Conservation (phyloP, 2,797 vertebrate species). For the Atherinosoma microstoma region DNA sequence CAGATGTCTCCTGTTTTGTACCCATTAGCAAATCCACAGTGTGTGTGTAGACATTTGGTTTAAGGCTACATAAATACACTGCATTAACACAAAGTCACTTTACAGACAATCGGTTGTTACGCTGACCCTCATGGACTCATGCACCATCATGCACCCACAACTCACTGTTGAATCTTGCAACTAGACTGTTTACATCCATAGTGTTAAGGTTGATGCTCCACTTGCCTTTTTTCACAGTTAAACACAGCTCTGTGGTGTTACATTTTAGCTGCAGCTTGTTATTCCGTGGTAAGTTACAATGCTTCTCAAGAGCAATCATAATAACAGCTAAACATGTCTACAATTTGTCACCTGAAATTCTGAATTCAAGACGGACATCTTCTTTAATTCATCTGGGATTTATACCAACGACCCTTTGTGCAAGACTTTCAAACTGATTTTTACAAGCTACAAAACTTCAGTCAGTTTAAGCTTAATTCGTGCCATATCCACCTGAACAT, state of each 20-base stretch:
- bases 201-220: constrained; percentile 11
- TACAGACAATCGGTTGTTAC: constrained; percentile 50
- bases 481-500: constrained; percentile 55
- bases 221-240: constrained; percentile 57
- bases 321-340: constrained; percentile 8
- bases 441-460: constrained; percentile 58
- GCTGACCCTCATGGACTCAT: constrained; percentile 33
- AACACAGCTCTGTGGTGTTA: constrained; percentile 10
- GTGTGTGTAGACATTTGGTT: constrained; percentile 56
- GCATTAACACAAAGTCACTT: constrained; percentile 50
- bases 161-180: constrained; percentile 27
- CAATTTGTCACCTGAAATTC: constrained; percentile 20
- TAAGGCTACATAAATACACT: constrained; percentile 59
- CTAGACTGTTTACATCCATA: constrained; percentile 22
- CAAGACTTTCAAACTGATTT: constrained; percentile 54
- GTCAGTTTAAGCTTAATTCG: constrained; percentile 34
- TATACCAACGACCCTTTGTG: constrained; percentile 37
- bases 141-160: constrained; percentile 46
- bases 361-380: constrained; percentile 19
- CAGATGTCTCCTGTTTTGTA: constrained; percentile 39
- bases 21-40: constrained; percentile 43
- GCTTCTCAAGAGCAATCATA: constrained; percentile 16
- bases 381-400: constrained; percentile 25
- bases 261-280: constrained; percentile 9
- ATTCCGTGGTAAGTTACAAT: constrained; percentile 4